phyloP scores from a whole-genome alignment of 2,888 invertebrate genomes.

The Archips xylosteana region DNA sequence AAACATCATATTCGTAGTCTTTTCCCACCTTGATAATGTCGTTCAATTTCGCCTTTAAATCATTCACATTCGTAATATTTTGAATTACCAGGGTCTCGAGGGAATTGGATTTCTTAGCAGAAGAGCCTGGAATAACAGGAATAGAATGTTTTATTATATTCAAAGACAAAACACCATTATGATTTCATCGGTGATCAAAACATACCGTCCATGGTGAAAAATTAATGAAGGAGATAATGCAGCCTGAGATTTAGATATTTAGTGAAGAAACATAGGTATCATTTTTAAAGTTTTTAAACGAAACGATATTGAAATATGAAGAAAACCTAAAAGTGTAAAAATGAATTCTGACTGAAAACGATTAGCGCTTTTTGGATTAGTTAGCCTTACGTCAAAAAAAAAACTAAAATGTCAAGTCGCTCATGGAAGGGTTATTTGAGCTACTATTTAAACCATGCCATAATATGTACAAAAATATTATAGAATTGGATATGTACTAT shows the following conservation, averaged over 20 bases:
- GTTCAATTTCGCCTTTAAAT: constrained; percentile 77
- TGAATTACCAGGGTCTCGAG: constrained; percentile 73
- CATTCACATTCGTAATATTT: constrained; percentile 71
- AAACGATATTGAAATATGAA: constrained; percentile 32
- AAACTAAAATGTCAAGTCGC: not conserved
- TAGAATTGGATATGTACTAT: not conserved
- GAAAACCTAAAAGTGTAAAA: constrained; percentile 40
- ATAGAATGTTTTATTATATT: constrained; percentile 5
- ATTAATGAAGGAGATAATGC: constrained; percentile 27
- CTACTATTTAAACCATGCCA: not conserved
- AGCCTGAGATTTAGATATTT: constrained; percentile 10
- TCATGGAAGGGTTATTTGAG: not conserved
- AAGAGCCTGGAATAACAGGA: constrained; percentile 59
- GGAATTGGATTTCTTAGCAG: constrained; percentile 73
- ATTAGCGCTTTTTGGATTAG: constrained; percentile 28
- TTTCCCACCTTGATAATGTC: constrained; percentile 75
- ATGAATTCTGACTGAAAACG: constrained; percentile 35
- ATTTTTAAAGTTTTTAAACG: constrained; percentile 28
- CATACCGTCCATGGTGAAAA: constrained; percentile 44
- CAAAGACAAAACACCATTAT: constrained; percentile 9
- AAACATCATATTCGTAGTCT: constrained; percentile 78
- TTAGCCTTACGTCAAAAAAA: constrained; percentile 1
- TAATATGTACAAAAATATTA: not conserved
- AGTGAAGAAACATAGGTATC: constrained; percentile 18
- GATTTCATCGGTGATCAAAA: constrained; percentile 8